Evolutionary conservation across 2,888 invertebrate genomes (phyloP).

Genomic region (Aethes cnicana): DNA sequence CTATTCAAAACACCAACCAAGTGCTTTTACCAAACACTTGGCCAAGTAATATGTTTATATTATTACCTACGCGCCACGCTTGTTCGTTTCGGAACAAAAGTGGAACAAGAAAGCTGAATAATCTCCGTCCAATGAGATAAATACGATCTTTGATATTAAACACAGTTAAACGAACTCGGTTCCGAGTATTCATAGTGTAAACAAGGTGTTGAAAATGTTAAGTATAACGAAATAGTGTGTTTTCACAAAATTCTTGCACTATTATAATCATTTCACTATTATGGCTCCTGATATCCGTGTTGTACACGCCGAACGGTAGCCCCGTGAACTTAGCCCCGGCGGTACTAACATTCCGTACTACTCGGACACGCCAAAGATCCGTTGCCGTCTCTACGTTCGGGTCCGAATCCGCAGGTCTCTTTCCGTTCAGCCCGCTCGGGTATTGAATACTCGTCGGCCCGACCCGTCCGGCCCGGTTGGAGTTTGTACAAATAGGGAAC

Average conservation of each 20-base stretch:
- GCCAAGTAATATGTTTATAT: slow-evolving; percentile 2
- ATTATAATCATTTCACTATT: slow-evolving; percentile 12
- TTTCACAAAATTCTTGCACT: slow-evolving; percentile 14
- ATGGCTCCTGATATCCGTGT: neutral
- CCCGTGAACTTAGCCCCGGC: no score
- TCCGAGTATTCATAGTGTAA: slow-evolving; percentile 20
- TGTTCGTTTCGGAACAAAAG: slow-evolving; percentile 25
- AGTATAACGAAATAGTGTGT: neutral
- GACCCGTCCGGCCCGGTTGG: no score
- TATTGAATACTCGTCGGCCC: no score
- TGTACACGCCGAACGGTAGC: neutral
- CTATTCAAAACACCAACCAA: slow-evolving; percentile 11
- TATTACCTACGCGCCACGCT: neutral
- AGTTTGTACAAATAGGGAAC: no score
- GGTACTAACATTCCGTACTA: no score
- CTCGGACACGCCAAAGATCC: no score
- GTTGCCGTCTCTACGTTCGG: no score
- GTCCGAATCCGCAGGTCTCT: no score
- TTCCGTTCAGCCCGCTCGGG: no score
- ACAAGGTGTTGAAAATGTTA: slow-evolving; percentile 1
- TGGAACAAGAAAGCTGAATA: slow-evolving; percentile 44
- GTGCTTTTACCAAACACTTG: slow-evolving; percentile 15
- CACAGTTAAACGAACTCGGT: slow-evolving; percentile 26
- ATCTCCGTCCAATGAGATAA: slow-evolving; percentile 72
- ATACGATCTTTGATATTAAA: slow-evolving; percentile 30